Conservation (phyloP, 2,797 vertebrate genomes). For the Rousettus madagascariensis region DNA sequence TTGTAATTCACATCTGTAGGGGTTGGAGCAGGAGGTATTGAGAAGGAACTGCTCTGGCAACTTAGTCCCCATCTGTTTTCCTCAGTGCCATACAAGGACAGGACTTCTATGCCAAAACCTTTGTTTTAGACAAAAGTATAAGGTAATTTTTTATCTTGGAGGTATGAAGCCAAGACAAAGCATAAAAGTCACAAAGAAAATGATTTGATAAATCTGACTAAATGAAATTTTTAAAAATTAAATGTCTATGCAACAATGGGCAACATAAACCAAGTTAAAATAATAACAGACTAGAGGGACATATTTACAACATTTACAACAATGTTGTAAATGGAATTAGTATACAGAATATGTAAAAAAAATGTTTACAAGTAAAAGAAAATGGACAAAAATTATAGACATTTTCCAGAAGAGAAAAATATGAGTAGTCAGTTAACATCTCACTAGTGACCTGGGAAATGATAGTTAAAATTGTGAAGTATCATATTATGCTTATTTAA, state of each 20-base stretch:
- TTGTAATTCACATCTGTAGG: neutral
- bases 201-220: neutral
- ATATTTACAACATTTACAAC: neutral
- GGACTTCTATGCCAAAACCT: neutral
- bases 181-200: neutral
- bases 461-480: neutral
- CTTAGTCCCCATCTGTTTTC: neutral
- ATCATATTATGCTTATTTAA: neutral
- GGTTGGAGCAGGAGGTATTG: neutral
- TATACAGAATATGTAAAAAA: neutral
- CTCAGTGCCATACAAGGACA: neutral
- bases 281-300: neutral
- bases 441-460: neutral
- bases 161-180: neutral
- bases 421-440: neutral
- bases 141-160: constrained; percentile 6
- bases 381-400: neutral
- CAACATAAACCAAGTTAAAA: constrained; percentile 8
- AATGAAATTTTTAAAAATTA: neutral
- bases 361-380: neutral
- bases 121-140: neutral
- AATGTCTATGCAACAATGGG: neutral
- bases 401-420: neutral
- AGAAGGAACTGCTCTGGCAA: neutral
- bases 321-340: neutral